Conservation (phyloP, 2,888 invertebrate species). For the Tetheella fluctuosa region DNA sequence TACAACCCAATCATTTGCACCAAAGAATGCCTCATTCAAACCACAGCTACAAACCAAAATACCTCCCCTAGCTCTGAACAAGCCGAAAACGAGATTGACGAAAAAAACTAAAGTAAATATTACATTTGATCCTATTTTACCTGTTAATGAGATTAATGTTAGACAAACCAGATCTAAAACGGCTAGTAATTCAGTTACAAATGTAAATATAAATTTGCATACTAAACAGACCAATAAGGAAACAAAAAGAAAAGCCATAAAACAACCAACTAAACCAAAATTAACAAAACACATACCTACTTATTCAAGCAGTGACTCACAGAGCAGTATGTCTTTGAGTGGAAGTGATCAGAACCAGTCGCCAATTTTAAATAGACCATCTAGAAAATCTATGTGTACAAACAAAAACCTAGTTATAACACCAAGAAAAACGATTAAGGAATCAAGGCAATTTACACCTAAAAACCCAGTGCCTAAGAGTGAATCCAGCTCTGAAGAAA, state of each 20-base stretch:
- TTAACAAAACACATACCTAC: slow-evolving; percentile 26
- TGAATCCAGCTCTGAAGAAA: slow-evolving; percentile 69
- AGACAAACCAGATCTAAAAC: slow-evolving; percentile 30
- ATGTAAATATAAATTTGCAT: slow-evolving; percentile 21
- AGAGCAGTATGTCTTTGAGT: not conserved
- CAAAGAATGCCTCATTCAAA: slow-evolving; percentile 79
- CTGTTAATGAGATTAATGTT: slow-evolving; percentile 20
- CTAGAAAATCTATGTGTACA: slow-evolving; percentile 29
- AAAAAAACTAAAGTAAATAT: slow-evolving; percentile 38
- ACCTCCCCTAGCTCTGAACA: slow-evolving; percentile 44
- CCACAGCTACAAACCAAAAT: slow-evolving; percentile 55
- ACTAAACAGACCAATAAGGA: slow-evolving; percentile 18
- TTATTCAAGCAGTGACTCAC: slow-evolving; percentile 42
- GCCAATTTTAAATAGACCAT: slow-evolving; percentile 9
- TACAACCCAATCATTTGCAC: slow-evolving; percentile 74
- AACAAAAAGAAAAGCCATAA: not conserved
- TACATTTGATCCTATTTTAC: slow-evolving; percentile 49
- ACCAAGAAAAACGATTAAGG: slow-evolving; percentile 17
- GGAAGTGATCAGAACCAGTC: slow-evolving; percentile 21
- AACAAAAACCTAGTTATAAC: slow-evolving; percentile 23
- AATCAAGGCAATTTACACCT: slow-evolving; percentile 41
- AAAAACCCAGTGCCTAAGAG: slow-evolving; percentile 60
- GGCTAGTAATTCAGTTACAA: slow-evolving; percentile 24
- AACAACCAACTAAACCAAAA: slow-evolving; percentile 26
- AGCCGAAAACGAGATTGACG: too few relatives aligned